Percentiles rank a stretch among this genome's conserved stretches.
phyloP scores from a whole-genome alignment of 1,140 invertebrate species.

The Centruroides vittatus region DNA sequence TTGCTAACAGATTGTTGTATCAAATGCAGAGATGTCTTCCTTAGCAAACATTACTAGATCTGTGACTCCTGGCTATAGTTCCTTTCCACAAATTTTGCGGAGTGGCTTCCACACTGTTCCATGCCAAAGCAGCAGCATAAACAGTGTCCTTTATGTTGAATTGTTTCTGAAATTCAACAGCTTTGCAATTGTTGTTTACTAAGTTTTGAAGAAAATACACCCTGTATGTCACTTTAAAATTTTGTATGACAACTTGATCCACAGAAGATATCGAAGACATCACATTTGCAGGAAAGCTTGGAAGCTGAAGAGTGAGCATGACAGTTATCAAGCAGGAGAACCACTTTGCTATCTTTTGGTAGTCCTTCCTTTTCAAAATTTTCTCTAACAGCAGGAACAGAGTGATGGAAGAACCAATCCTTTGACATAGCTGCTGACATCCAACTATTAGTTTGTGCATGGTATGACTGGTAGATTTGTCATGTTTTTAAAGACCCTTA shows the following conservation, averaged over 20 bases:
- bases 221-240: neutral
- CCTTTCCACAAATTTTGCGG: neutral
- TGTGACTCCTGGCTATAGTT: neutral
- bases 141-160: neutral
- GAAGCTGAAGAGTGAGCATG: neutral
- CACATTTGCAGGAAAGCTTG: neutral
- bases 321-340: neutral
- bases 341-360: neutral
- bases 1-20: too few relatives aligned
- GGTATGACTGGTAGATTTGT: neutral
- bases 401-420: neutral
- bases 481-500: neutral
- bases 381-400: neutral
- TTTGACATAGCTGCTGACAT: neutral
- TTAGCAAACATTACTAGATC: too few relatives aligned
- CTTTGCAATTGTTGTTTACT: neutral
- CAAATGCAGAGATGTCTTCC: too few relatives aligned
- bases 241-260: constrained; percentile 1
- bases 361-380: neutral
- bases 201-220: neutral
- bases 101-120: neutral
- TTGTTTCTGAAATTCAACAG: neutral
- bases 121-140: neutral
- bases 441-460: neutral
- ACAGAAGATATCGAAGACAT: neutral